Evolutionary conservation across 2,888 invertebrate species (phyloP).

Genomic region (Stenoptilia bipunctidactyla): DNA sequence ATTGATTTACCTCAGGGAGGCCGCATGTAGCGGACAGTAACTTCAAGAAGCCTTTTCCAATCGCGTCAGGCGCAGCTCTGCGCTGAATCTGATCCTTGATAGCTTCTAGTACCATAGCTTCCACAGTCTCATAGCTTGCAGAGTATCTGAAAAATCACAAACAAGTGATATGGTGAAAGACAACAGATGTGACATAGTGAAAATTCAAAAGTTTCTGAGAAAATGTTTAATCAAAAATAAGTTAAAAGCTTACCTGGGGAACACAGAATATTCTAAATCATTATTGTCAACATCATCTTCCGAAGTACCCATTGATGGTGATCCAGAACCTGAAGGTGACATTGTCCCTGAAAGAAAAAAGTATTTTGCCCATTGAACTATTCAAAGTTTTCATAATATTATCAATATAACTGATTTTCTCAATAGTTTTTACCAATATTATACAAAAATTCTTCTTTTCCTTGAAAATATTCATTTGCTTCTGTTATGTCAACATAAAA

Average conservation of each 20-base stretch:
- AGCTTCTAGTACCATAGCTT: conserved; percentile 86
- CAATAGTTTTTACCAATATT: too few species aligned
- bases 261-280: conserved; percentile 64
- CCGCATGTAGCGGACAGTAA: conserved; percentile 89
- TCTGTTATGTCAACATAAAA: too few species aligned
- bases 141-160: conserved; percentile 37
- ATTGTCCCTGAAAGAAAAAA: conserved; percentile 43
- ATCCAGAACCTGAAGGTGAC: conserved; percentile 65
- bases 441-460: too few species aligned
- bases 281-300: conserved; percentile 72
- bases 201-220: too few species aligned
- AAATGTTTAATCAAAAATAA: too few species aligned
- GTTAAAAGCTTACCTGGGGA: conserved; percentile 57
- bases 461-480: too few species aligned
- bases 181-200: too few species aligned
- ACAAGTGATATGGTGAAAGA: too few species aligned
- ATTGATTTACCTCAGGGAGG: conserved; percentile 76
- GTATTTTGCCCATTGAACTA: too few species aligned
- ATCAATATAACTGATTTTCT: too few species aligned
- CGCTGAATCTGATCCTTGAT: conserved; percentile 90
- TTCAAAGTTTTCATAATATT: too few species aligned
- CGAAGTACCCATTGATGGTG: conserved; percentile 61
- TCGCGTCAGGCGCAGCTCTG: conserved; percentile 87
- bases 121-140: conserved; percentile 74
- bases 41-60: conserved; percentile 89